Base-by-base conservation (phyloP, 1,140 invertebrate genomes). In the Drosophila busckii region DNA sequence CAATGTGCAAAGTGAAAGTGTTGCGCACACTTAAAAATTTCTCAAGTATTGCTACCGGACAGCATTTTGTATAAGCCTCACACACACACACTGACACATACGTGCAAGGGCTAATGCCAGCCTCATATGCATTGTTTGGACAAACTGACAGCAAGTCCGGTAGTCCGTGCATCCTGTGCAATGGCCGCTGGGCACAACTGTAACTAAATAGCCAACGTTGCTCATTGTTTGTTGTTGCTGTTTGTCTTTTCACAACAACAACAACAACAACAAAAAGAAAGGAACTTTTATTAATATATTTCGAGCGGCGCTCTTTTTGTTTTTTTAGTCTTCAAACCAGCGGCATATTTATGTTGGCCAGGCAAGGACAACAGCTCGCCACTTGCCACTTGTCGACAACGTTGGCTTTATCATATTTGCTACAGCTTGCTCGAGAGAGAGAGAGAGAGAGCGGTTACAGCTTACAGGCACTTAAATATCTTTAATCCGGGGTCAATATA, bases 11-110 rank as follows among this genome's bases (percentile, higher is more conserved):
- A 56, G 59, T 58, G 56, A 69, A 65, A 66, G 62, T 65, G 45
- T 66, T 65, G 64, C 35, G 54, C 48, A 70, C 75, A 69, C 69
- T 82, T 75, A 44, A 66, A 78, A 82, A 70, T 75, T 82, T 66
- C 69, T 70, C 75, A 83, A 80, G 75, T 70, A 82, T 75, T 69
- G 69, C 75, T 82, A 75, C 67, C 75, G 75, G 75, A 82, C 75
- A 82, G 75, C 69, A 75, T 80, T 70, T 65, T 40, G 59, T 54
- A 41, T 56, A 65, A 82, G 54, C 78, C 49, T 48, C 22, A 20
- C 12, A 58, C 38, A 38, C 13, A 46, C 34, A 41, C 25, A 13
- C 23, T 29, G 29, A 60, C 41, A 60, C 9, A 45, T 4, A 25
- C 20, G 23, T 0, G 25, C 2, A 52, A 23, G 34, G n/a, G n/a